Conservation (phyloP, 1,140 invertebrate genomes). For the Agrilus planipennis region DNA sequence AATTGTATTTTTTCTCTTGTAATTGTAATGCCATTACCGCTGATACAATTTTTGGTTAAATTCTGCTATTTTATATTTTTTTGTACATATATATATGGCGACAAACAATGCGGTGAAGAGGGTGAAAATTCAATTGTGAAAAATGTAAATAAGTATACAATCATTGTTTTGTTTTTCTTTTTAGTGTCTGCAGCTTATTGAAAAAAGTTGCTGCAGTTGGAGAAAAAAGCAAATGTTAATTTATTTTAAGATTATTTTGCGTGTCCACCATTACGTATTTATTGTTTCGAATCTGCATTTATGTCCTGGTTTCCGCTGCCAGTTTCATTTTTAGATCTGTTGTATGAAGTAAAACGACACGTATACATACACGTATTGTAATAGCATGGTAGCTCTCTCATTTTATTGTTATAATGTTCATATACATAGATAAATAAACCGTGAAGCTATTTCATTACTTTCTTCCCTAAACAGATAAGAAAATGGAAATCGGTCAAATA, state of each 20-base stretch:
- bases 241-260: conserved; percentile 21
- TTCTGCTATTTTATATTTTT: too few species aligned
- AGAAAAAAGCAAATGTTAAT: conserved; percentile 18
- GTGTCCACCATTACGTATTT: conserved; percentile 16
- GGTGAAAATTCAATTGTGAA: conserved; percentile 17
- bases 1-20: too few species aligned
- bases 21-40: too few species aligned
- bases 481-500: too few species aligned
- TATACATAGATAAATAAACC: conserved; percentile 42
- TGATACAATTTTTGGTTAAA: too few species aligned
- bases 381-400: conserved; percentile 31
- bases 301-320: conserved; percentile 5
- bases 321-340: conserved; percentile 26
- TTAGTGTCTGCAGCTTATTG: conserved; percentile 12
- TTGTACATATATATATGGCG: conserved; percentile 9
- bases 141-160: conserved; percentile 29
- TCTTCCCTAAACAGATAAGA: too few species aligned
- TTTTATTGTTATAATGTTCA: conserved; percentile 33
- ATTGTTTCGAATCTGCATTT: conserved; percentile 25
- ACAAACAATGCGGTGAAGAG: too few species aligned
- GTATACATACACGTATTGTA: conserved; percentile 26
- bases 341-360: conserved; percentile 25
- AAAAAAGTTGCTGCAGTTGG: conserved; percentile 1
- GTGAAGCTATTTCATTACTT: conserved; percentile 65
- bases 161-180: conserved; percentile 25